Percentiles rank a stretch among this genome's conserved stretches.
Conservation (phyloP, 1,140 invertebrate species). For the Tetranychus urticae region DNA sequence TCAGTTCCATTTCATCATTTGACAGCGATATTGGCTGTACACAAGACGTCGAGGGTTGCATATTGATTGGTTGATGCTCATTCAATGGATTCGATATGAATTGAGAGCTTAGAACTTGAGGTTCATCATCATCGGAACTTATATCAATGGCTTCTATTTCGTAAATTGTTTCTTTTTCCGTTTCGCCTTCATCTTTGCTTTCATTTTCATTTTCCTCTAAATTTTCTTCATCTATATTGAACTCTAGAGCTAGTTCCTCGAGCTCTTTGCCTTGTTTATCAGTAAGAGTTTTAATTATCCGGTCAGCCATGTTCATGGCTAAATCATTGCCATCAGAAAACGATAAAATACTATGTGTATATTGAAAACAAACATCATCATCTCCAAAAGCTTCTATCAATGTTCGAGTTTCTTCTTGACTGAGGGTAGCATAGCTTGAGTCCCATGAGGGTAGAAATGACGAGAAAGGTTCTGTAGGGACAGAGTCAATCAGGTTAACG, state of each 20-base stretch:
- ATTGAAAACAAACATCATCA: constrained; percentile 59
- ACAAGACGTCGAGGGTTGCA: constrained; percentile 37
- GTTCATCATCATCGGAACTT: constrained; percentile 27
- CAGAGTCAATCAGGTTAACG: constrained; percentile 38
- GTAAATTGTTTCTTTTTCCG: neutral
- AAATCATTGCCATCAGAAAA: constrained; percentile 58
- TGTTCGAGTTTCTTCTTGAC: constrained; percentile 74
- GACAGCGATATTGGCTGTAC: neutral
- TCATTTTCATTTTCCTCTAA: neutral
- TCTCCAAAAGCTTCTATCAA: constrained; percentile 64
- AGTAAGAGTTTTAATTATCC: constrained; percentile 53
- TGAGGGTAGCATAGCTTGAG: constrained; percentile 77
- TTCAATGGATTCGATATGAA: constrained; percentile 29
- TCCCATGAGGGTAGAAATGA: constrained; percentile 86
- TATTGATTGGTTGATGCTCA: constrained; percentile 48
- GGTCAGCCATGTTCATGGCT: constrained; percentile 53
- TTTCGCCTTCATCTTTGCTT: neutral
- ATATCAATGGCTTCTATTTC: neutral
- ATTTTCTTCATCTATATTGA: neutral
- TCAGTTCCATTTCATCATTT: constrained; percentile 3
- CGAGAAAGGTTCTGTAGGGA: constrained; percentile 21
- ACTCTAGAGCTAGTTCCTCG: neutral
- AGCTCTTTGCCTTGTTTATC: constrained; percentile 52
- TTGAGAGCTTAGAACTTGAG: constrained; percentile 41
- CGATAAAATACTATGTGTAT: constrained; percentile 39